A percentile compares a stretch with the other conserved stretches of the same genome.
These are phyloP conservation scores for Enteromius argenteus DNA, from an alignment of 2,797 vertebrate species.

Conservation along the genomic window DNA sequence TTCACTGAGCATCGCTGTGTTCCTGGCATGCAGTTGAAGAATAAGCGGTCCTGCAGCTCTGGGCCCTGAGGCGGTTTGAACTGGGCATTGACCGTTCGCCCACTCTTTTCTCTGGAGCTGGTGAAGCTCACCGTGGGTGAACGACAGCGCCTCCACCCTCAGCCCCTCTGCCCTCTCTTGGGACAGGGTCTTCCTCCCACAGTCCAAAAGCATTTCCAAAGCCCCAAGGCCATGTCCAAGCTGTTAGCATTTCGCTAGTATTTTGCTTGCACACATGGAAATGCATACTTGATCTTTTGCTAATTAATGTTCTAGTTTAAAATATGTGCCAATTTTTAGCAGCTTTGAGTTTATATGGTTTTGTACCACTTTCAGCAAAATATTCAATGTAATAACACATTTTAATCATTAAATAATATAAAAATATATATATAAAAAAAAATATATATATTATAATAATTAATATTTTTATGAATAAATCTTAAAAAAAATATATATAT, in stretches of 20 bases:
- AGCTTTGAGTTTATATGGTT: not conserved
- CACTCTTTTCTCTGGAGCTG: conserved; percentile 28
- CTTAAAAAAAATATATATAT: too few species aligned
- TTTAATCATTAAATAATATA: not conserved
- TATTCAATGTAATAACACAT: not conserved
- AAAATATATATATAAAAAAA: too few species aligned
- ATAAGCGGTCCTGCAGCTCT: conserved; percentile 16
- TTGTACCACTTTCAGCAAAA: not conserved
- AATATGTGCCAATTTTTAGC: not conserved
- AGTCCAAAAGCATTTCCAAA: conserved; percentile 12
- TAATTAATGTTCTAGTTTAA: not conserved
- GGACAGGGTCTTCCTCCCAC: conserved; percentile 26
- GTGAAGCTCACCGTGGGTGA: not conserved
- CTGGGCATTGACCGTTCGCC: conserved; percentile 17
- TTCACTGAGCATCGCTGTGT: not conserved
- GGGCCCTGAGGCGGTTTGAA: conserved; percentile 26
- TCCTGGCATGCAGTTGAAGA: conserved; percentile 6
- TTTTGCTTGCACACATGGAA: conserved; percentile 8
- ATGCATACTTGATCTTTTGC: not conserved
- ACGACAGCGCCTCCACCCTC: not conserved
- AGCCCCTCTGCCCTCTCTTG: not conserved
- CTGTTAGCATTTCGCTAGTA: not conserved
- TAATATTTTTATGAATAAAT: too few species aligned
- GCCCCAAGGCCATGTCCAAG: not conserved
- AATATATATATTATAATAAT: too few species aligned